Evolutionary conservation across 2,113 vertebrate genomes (phyloP).

Genomic region (Anas platyrhynchos): DNA sequence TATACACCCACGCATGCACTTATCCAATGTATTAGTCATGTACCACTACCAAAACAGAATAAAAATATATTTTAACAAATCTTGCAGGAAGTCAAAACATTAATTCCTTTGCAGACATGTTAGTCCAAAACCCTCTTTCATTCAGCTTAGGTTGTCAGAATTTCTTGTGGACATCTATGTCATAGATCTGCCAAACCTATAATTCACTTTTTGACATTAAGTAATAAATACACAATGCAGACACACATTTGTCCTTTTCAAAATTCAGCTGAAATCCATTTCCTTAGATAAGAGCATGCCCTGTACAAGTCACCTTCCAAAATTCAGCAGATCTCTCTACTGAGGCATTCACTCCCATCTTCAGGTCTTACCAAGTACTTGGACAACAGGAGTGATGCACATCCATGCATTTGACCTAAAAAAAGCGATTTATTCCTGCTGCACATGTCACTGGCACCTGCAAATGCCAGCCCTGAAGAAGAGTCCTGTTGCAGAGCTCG

Average conservation of each 20-base stretch:
- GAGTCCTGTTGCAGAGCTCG: background rate
- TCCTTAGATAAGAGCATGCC: conserved; percentile 40
- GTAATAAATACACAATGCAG: conserved; percentile 64
- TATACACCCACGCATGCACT: conserved; percentile 23
- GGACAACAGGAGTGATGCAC: background rate
- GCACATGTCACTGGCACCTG: background rate
- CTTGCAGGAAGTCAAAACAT: conserved; percentile 53
- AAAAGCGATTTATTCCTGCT: background rate
- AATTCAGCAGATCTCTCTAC: background rate
- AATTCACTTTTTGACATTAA: conserved; percentile 61
- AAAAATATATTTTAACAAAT: conserved; percentile 56
- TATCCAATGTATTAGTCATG: conserved; percentile 15
- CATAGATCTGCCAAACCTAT: conserved; percentile 34
- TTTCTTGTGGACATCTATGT: conserved; percentile 36
- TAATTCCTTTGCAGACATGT: conserved; percentile 25
- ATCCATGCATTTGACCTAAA: background rate
- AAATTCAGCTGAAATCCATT: conserved; percentile 31
- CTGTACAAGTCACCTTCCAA: conserved; percentile 17
- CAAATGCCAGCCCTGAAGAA: conserved; percentile 12
- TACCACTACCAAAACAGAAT: conserved; percentile 45
- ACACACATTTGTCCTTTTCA: conserved; percentile 56
- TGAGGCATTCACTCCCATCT: background rate
- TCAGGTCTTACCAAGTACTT: background rate
- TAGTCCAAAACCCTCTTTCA: conserved; percentile 43
- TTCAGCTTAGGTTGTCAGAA: conserved; percentile 19